A percentile compares a stretch with the other conserved stretches of the same genome.
These are phyloP conservation scores for Lasioglossum albipes DNA, from an alignment of 1,140 invertebrate genomes.

Conservation along the genomic window DNA sequence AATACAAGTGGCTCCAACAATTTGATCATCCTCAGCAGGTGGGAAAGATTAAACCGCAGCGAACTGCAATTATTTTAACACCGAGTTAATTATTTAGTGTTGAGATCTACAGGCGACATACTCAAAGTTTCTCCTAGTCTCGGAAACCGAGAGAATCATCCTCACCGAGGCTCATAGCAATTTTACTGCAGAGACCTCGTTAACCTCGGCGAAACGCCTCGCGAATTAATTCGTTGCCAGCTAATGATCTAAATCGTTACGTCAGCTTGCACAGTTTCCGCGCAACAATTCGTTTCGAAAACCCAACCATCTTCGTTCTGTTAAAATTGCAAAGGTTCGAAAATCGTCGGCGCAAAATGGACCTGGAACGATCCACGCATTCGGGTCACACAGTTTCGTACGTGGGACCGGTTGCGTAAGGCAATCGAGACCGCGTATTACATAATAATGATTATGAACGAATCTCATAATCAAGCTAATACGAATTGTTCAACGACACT, in stretches of 20 bases:
- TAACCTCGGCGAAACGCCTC: slow-evolving; percentile 65
- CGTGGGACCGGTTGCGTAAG: slow-evolving; percentile 37
- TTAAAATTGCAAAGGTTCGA: not conserved
- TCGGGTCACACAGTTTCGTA: slow-evolving; percentile 14
- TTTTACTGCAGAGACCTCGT: slow-evolving; percentile 49
- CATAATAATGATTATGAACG: slow-evolving; percentile 52
- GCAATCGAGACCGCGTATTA: slow-evolving; percentile 28
- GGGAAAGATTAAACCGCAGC: too few species aligned
- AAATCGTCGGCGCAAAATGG: not conserved
- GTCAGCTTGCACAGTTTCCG: slow-evolving; percentile 3
- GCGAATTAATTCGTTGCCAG: slow-evolving; percentile 67
- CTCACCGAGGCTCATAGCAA: not conserved
- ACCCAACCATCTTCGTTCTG: not conserved
- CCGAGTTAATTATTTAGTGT: too few species aligned
- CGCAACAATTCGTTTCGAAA: slow-evolving; percentile 1
- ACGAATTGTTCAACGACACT: slow-evolving; percentile 39
- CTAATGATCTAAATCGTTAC: slow-evolving; percentile 32
- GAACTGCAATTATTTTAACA: too few species aligned
- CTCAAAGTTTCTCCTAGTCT: not conserved
- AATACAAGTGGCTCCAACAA: too few species aligned
- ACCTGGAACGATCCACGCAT: not conserved
- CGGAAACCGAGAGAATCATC: not conserved
- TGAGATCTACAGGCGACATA: not conserved
- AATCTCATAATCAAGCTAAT: slow-evolving; percentile 52
- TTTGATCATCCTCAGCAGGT: too few species aligned